Evolutionary conservation across 2,113 vertebrate genomes (phyloP).

Genomic region (Varanus salvator): DNA sequence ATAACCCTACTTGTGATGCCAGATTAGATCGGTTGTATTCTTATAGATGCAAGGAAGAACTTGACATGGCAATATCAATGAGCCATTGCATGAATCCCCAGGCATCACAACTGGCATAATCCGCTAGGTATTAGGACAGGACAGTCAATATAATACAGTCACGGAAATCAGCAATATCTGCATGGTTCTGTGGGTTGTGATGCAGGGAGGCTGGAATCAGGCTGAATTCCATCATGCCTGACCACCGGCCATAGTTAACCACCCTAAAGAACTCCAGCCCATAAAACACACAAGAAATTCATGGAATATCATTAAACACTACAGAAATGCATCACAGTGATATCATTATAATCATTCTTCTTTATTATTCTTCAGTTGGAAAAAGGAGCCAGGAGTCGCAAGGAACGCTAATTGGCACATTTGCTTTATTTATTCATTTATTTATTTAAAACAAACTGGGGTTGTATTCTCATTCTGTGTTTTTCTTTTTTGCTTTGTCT

Average conservation of each 20-base stretch:
- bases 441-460: slow-evolving; percentile 91
- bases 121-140: background rate
- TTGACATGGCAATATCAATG: background rate
- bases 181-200: too few relatives aligned
- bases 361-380: slow-evolving; percentile 84
- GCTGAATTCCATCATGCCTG: too few relatives aligned
- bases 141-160: background rate
- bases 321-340: slow-evolving; percentile 73
- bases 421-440: slow-evolving; percentile 87
- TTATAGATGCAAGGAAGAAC: background rate
- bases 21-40: background rate
- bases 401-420: slow-evolving; percentile 95
- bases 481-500: slow-evolving; percentile 80
- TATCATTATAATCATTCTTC: slow-evolving; percentile 66
- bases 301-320: slow-evolving; percentile 16
- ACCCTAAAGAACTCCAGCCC: background rate
- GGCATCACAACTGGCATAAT: background rate
- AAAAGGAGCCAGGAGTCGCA: slow-evolving; percentile 84
- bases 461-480: slow-evolving; percentile 56
- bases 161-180: background rate
- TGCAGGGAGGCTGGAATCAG: too few relatives aligned
- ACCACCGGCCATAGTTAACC: background rate
- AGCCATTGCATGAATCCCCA: background rate
- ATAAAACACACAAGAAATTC: slow-evolving; percentile 6
- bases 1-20: background rate